Base-by-base conservation (phyloP, 2,113 vertebrate species). In the Oplegnathus fasciatus region DNA sequence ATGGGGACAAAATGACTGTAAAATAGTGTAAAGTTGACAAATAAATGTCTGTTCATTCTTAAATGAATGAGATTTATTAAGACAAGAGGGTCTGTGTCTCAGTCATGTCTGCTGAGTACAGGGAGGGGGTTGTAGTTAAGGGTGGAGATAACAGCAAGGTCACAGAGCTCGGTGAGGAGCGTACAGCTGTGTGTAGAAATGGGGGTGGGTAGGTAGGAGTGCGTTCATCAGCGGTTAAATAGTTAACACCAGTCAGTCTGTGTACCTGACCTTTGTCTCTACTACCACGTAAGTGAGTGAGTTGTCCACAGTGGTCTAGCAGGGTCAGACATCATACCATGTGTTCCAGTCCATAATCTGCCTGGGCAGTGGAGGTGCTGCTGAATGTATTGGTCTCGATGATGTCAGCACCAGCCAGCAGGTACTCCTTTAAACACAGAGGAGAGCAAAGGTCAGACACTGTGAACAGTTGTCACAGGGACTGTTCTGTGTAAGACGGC, bases 371-470 rank as follows among this genome's bases (percentile, higher is more conserved):
- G 34, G 95, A 94, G 0, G 98, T 99, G 92, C 98, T 97, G 90
- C 97, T 99, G 67, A 99, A 99, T 2, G 98, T 99, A 92, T 99
- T 99, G 2, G 98, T 99, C 94, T 99, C 98, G 28, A 99, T 96
- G 75, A 99, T 97, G 90, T 99, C 98, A 13, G 98, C 97, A 0
- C 98, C 98, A 18, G 98, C 96, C 74, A 97, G 88, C 83, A 99
- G 94, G 88, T 99, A 99, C 3, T 99, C 97, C 98, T 99, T 67
- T 1, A 24, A 1, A 82, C 34, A 90, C 8, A 75, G 24, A 84
- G 9, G 8, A 46, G 14, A 62, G 6, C 67, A 81, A 10, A 55
- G 17, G 17, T 86, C 4, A 74, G 3, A 46, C 54, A 9, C 22
- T 17, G 37, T 7, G 24, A 13, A 50, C 17, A 22, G 26, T 11